Conservation (phyloP, 2,113 vertebrate species). For the Neogale vison region DNA sequence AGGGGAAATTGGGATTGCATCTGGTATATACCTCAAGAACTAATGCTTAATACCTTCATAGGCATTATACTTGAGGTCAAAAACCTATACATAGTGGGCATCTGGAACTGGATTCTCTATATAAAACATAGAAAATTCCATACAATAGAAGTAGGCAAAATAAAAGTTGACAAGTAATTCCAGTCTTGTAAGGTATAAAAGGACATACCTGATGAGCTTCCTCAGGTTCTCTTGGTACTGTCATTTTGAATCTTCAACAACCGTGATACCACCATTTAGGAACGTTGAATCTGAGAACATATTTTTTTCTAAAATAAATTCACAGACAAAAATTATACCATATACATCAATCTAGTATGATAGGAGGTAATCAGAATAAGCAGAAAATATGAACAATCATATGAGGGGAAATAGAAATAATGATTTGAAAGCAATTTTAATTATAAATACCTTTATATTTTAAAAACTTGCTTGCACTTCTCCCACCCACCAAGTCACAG, state of each 20-base stretch:
- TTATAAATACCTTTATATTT: neutral
- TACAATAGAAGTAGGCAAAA: neutral
- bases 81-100: neutral
- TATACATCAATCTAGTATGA: neutral
- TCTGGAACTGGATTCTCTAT: neutral
- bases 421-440: neutral
- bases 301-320: constrained; percentile 17
- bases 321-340: neutral
- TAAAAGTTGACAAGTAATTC: neutral
- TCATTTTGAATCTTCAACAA: neutral
- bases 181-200: neutral
- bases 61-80: neutral
- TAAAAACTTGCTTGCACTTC: neutral
- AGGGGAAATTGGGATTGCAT: neutral
- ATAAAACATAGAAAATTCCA: neutral
- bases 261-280: neutral
- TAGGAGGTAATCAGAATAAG: neutral
- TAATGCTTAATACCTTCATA: neutral
- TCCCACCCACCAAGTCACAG: neutral
- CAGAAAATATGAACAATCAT: neutral
- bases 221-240: neutral
- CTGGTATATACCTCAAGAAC: neutral
- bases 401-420: neutral
- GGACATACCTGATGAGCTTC: neutral
- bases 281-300: neutral